Evolutionary conservation across 2,797 vertebrate species (phyloP).

Genomic region (Falco novaeseelandiae): DNA sequence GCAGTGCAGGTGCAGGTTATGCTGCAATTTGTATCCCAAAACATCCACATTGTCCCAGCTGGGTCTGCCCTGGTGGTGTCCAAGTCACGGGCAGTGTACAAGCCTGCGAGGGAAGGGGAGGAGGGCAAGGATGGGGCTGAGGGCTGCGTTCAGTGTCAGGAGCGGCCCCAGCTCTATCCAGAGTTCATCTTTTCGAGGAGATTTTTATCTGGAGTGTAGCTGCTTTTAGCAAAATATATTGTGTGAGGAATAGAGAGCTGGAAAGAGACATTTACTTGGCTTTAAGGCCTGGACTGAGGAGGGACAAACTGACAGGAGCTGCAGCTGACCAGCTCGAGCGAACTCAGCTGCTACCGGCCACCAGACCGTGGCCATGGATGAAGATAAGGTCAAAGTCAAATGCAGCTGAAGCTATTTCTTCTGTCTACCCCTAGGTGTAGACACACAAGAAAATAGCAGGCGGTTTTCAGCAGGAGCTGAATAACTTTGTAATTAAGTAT

Average conservation of each 20-base stretch:
- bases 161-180: neutral
- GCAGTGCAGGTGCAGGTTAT: neutral
- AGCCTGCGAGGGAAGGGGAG: neutral
- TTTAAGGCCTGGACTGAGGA: neutral
- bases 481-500: neutral
- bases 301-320: neutral
- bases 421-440: neutral
- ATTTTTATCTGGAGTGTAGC: neutral
- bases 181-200: neutral
- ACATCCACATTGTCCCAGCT: neutral
- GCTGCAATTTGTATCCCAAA: neutral
- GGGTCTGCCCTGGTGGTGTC: neutral
- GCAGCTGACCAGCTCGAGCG: neutral
- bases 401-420: accelerated
- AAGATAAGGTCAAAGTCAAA: neutral
- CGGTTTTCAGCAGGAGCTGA: neutral
- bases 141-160: accelerated
- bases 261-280: neutral
- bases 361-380: accelerated
- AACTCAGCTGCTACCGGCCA: neutral
- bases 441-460: neutral
- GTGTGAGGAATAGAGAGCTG: neutral
- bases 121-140: neutral
- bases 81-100: accelerated
- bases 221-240: neutral